These are phyloP conservation scores for Cosmopolites sordidus DNA, from an alignment of 2,888 invertebrate genomes.

Conservation along the genomic window DNA sequence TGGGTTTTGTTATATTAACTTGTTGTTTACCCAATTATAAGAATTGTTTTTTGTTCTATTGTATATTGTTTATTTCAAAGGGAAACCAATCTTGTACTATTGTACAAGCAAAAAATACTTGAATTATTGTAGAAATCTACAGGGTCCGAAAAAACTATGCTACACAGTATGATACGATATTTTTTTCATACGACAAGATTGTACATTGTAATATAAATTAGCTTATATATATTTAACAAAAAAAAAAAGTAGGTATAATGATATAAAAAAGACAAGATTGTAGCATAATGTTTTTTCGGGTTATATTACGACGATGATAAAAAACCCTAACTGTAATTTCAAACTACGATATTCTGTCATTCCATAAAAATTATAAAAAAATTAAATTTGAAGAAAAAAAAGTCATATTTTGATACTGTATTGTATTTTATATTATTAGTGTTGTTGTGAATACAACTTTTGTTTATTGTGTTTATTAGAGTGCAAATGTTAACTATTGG, in stretches of 20 bases:
- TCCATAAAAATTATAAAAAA: constrained; percentile 34
- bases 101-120: too few species aligned
- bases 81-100: too few species aligned
- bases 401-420: constrained; percentile 31
- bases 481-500: constrained; percentile 43
- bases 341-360: constrained; percentile 31
- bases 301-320: neutral
- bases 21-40: too few species aligned
- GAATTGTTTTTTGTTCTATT: too few species aligned
- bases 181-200: neutral
- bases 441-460: constrained; percentile 19
- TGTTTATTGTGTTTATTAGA: constrained; percentile 34
- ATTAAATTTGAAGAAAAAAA: constrained; percentile 23
- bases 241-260: neutral
- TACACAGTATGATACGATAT: neutral
- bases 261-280: neutral
- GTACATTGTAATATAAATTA: constrained; percentile 1
- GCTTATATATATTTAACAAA: neutral
- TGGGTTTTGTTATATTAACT: too few species aligned
- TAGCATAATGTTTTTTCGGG: neutral
- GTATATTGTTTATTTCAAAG: too few species aligned
- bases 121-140: neutral
- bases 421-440: constrained; percentile 34
- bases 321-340: neutral
- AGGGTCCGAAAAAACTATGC: neutral